A percentile compares a stretch with the other conserved stretches of the same genome.
Evolutionary conservation across 2,113 vertebrate species (phyloP).

Genomic region (Cyprinodon brontotheroides): DNA sequence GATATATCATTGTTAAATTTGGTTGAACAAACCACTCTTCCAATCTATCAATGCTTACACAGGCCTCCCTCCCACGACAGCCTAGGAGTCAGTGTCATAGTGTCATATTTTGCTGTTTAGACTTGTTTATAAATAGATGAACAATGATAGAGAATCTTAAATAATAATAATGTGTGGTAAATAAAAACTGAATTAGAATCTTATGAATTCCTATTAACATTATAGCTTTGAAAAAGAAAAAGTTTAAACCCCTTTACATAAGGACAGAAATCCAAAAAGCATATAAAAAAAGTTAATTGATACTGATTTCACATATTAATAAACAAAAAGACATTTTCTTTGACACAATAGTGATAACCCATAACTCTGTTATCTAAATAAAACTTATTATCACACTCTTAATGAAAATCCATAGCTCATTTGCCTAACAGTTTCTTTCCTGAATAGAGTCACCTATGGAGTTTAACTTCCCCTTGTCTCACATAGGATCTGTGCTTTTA

Average conservation of each 20-base stretch:
- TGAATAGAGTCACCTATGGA: too few relatives aligned
- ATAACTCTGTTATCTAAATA: background rate
- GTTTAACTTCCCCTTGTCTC: too few relatives aligned
- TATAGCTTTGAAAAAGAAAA: background rate
- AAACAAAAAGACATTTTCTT: background rate
- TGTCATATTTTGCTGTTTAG: slow-evolving; percentile 19
- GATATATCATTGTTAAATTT: slow-evolving; percentile 99
- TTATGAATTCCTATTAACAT: background rate
- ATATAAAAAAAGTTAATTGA: background rate
- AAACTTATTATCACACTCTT: too few relatives aligned
- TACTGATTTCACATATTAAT: background rate
- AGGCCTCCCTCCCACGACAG: slow-evolving; percentile 86
- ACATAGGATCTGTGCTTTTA: too few relatives aligned
- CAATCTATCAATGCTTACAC: slow-evolving; percentile 92
- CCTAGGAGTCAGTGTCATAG: slow-evolving; percentile 52
- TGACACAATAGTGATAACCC: background rate
- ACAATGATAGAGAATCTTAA: background rate
- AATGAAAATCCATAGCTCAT: too few relatives aligned
- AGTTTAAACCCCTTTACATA: background rate
- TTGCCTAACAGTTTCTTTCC: too few relatives aligned
- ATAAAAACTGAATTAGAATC: background rate
- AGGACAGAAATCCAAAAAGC: background rate
- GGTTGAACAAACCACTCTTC: slow-evolving; percentile 99
- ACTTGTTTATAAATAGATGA: background rate
- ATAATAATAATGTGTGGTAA: too few relatives aligned